Conservation (phyloP, 2,888 invertebrate species). For the Acrocyrtus sp. region DNA sequence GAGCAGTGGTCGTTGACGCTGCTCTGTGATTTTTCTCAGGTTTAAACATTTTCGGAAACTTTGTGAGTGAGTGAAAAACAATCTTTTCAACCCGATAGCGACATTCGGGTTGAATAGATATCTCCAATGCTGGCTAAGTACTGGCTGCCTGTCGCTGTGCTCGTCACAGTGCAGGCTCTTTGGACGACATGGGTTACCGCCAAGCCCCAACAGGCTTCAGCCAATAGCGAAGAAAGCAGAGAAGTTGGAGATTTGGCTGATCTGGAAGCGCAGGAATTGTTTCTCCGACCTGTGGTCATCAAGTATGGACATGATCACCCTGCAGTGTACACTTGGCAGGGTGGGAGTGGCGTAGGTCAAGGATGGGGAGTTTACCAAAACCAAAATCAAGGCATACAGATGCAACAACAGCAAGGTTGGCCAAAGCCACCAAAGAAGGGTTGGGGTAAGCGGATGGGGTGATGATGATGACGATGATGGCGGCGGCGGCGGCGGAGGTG, state of each 20-base stretch:
- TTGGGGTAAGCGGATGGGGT: conserved; percentile 26
- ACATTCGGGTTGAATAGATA: conserved; percentile 11
- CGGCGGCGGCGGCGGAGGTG: no score
- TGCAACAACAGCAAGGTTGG: conserved; percentile 10
- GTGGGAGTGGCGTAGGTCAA: conserved; percentile 31
- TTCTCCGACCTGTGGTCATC: conserved; percentile 54
- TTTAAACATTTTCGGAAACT: not conserved
- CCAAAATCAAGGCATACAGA: conserved; percentile 19
- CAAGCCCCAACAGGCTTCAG: not conserved
- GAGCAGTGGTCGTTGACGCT: conserved; percentile 48
- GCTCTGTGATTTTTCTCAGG: conserved; percentile 22
- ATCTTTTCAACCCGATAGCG: conserved; percentile 23
- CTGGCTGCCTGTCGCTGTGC: conserved; percentile 47
- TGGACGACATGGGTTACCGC: conserved; percentile 37
- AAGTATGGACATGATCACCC: conserved; percentile 56
- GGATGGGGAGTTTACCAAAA: conserved; percentile 51
- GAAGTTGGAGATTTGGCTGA: conserved; percentile 46
- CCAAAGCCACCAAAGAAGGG: conserved; percentile 28
- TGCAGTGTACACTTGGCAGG: conserved; percentile 55
- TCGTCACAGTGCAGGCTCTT: conserved; percentile 35
- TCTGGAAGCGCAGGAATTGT: conserved; percentile 52
- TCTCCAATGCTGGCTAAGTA: conserved; percentile 44
- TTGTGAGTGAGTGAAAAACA: not conserved
- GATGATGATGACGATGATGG: conserved; percentile 34
- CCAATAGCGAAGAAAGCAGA: conserved; percentile 18